Evolutionary conservation across 1,140 invertebrate species (phyloP).

Genomic region (Zaprionus vittiger): DNA sequence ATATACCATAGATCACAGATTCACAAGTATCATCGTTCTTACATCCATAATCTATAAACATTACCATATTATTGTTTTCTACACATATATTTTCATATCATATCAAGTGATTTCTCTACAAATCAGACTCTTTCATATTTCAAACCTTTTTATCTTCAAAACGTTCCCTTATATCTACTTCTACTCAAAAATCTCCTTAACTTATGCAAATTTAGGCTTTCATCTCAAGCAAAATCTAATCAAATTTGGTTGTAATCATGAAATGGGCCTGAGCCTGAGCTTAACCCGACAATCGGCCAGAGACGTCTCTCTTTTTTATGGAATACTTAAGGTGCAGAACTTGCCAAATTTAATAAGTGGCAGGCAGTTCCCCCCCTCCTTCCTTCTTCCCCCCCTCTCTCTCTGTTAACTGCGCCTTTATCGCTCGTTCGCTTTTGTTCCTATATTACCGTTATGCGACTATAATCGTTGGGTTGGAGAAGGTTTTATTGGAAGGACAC

Average conservation of each 20-base stretch:
- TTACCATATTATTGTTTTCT: too few species aligned
- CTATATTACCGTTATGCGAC: conserved; percentile 34
- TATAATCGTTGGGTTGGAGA: conserved; percentile 32
- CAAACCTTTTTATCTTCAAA: not conserved
- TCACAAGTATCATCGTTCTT: too few species aligned
- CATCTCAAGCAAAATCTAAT: not conserved
- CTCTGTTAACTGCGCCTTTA: conserved; percentile 12
- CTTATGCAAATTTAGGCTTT: conserved; percentile 2
- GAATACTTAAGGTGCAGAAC: conserved; percentile 9
- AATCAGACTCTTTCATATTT: not conserved
- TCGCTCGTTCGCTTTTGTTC: conserved; percentile 28
- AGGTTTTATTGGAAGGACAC: conserved; percentile 37
- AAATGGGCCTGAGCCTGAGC: not conserved
- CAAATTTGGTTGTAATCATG: not conserved
- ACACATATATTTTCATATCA: too few species aligned
- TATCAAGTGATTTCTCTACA: too few species aligned
- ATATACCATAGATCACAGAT: too few species aligned
- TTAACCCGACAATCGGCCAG: not conserved
- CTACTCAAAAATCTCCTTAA: not conserved
- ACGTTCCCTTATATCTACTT: not conserved
- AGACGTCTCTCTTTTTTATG: not conserved
- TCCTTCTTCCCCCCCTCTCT: not conserved
- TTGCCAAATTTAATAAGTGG: conserved; percentile 31
- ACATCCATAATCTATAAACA: too few species aligned
- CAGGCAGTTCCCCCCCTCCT: not conserved